phyloP scores from a whole-genome alignment of 2,888 invertebrate genomes.

The Notodonta ziczac region DNA sequence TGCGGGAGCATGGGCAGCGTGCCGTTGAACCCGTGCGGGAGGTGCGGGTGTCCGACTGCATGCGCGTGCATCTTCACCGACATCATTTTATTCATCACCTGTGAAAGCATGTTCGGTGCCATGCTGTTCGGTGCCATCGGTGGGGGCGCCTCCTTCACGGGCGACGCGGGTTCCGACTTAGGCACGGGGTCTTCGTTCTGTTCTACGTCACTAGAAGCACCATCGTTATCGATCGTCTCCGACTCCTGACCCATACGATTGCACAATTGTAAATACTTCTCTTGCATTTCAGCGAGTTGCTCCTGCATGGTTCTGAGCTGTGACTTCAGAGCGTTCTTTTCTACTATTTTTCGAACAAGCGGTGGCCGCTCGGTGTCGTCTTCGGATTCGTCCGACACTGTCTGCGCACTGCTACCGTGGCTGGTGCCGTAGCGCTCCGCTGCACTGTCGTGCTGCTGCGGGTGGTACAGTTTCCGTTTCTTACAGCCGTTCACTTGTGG shows the following conservation, averaged over 20 bases:
- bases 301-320: constrained; percentile 95
- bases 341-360: constrained; percentile 92
- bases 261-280: constrained; percentile 94
- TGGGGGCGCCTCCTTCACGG: constrained; percentile 80
- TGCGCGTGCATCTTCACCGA: constrained; percentile 86
- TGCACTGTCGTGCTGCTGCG: constrained; percentile 94
- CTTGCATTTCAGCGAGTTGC: constrained; percentile 95
- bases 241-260: constrained; percentile 93
- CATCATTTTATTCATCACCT: constrained; percentile 88
- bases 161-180: constrained; percentile 85
- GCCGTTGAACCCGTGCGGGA: constrained; percentile 86
- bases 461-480: constrained; percentile 97
- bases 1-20: constrained; percentile 84
- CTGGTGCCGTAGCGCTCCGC: constrained; percentile 85
- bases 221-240: constrained; percentile 90
- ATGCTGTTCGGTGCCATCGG: constrained; percentile 69
- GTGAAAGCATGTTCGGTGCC: constrained; percentile 84
- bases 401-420: constrained; percentile 76
- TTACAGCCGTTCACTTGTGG: constrained; percentile 96
- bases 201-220: constrained; percentile 90
- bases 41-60: constrained; percentile 79
- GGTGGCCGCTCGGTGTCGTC: constrained; percentile 91
- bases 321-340: constrained; percentile 93
- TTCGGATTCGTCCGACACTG: constrained; percentile 88
- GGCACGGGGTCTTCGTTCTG: constrained; percentile 78